Conservation (phyloP, 2,888 invertebrate genomes). For the Philaethria dido region DNA sequence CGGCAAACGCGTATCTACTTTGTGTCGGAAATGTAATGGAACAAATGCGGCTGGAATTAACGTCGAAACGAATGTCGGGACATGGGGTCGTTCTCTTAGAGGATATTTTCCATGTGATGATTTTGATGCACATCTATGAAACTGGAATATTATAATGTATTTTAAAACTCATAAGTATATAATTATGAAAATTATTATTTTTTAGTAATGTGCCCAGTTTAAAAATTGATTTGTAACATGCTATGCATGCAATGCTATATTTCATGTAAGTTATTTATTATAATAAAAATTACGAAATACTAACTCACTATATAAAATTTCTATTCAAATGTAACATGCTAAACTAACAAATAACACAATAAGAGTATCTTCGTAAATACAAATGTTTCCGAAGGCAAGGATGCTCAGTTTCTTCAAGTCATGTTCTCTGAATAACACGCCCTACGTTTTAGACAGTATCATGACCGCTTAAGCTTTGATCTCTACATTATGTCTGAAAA, state of each 20-base stretch:
- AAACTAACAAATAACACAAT: slow-evolving; percentile 1
- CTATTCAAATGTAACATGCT: not conserved
- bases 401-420: slow-evolving; percentile 52
- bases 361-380: not conserved
- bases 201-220: too few species aligned
- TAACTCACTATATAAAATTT: not conserved
- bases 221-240: too few species aligned
- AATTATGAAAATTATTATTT: not conserved
- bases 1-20: slow-evolving; percentile 83
- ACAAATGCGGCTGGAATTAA: slow-evolving; percentile 84
- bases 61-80: slow-evolving; percentile 81
- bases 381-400: slow-evolving; percentile 30
- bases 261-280: not conserved
- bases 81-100: slow-evolving; percentile 76
- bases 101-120: slow-evolving; percentile 82
- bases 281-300: not conserved
- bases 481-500: slow-evolving; percentile 28
- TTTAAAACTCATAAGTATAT: slow-evolving; percentile 15
- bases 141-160: slow-evolving; percentile 56
- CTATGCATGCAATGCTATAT: not conserved
- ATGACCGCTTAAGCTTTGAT: slow-evolving; percentile 29
- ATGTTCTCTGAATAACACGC: slow-evolving; percentile 57
- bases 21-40: slow-evolving; percentile 84
- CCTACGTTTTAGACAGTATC: slow-evolving; percentile 21
- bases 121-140: slow-evolving; percentile 76